A percentile compares a stretch with the other conserved stretches of the same genome.
phyloP scores from a whole-genome alignment of 2,888 invertebrate species.

The Villa cingulata region DNA sequence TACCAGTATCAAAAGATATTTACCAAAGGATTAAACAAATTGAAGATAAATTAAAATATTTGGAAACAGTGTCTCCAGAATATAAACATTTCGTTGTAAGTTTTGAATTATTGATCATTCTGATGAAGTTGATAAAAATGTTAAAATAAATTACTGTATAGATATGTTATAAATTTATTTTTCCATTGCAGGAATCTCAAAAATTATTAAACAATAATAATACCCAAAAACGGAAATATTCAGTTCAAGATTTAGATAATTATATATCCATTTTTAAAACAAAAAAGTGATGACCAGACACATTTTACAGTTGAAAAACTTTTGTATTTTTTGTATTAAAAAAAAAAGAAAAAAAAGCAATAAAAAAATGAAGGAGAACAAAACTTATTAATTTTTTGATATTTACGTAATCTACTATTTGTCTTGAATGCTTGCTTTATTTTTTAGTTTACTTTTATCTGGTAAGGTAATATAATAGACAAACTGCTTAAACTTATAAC shows the following conservation, averaged over 20 bases:
- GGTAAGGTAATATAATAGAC: too few relatives aligned
- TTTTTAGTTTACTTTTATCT: too few relatives aligned
- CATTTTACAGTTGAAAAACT: too few relatives aligned
- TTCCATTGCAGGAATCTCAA: neutral
- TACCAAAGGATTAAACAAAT: slow-evolving; percentile 55
- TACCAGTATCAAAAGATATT: slow-evolving; percentile 47
- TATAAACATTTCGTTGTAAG: slow-evolving; percentile 55
- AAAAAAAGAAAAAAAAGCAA: too few relatives aligned
- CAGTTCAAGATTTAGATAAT: slow-evolving; percentile 2
- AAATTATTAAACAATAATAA: neutral
- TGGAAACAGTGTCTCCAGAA: slow-evolving; percentile 70
- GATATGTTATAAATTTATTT: neutral
- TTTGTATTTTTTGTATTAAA: too few relatives aligned
- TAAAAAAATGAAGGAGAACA: slow-evolving; percentile 1
- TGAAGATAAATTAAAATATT: slow-evolving; percentile 56
- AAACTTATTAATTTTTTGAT: too few relatives aligned
- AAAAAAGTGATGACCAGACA: neutral
- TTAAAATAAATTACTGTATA: neutral
- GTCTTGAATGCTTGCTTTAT: too few relatives aligned
- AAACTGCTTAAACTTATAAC: too few relatives aligned
- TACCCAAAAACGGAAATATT: neutral
- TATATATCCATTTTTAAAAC: neutral
- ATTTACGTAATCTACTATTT: too few relatives aligned
- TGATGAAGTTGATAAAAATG: too few relatives aligned
- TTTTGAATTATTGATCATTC: too few relatives aligned